A percentile compares a stretch with the other conserved stretches of the same genome.
Evolutionary conservation across 2,888 invertebrate species (phyloP).

Genomic region (Drosophila barbarae): DNA sequence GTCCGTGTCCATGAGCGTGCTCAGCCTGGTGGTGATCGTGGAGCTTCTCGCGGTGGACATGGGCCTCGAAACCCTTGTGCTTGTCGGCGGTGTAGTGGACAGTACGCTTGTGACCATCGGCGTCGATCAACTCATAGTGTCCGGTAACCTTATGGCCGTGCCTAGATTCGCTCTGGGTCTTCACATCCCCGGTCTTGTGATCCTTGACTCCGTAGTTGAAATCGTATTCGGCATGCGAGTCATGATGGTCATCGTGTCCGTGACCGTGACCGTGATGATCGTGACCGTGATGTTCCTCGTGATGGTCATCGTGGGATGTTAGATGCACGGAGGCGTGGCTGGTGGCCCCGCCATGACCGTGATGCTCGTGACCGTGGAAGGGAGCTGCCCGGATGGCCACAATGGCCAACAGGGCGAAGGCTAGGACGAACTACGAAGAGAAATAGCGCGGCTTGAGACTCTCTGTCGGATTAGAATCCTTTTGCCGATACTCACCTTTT

Average conservation of each 20-base stretch:
- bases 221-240: conserved; percentile 67
- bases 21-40: conserved; percentile 55
- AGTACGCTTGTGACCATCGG: conserved; percentile 74
- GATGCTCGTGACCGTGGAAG: conserved; percentile 47
- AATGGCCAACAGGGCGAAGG: conserved; percentile 52
- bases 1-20: conserved; percentile 49
- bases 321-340: conserved; percentile 70
- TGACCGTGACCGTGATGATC: conserved; percentile 28
- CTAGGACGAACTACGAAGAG: conserved; percentile 47
- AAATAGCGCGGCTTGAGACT: neutral
- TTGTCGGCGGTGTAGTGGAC: conserved; percentile 74
- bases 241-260: conserved; percentile 58
- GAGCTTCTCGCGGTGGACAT: conserved; percentile 65
- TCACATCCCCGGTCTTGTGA: conserved; percentile 70
- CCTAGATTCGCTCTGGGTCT: conserved; percentile 64
- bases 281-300: conserved; percentile 19
- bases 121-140: conserved; percentile 74
- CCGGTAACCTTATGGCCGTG: conserved; percentile 73
- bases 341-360: conserved; percentile 55
- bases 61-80: conserved; percentile 71
- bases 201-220: conserved; percentile 72
- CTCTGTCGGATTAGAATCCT: neutral
- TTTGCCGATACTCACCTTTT: conserved; percentile 53
- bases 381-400: conserved; percentile 48
- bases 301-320: conserved; percentile 65